phyloP scores from a whole-genome alignment of 2,888 invertebrate species.

The Perizoma affinitatum region DNA sequence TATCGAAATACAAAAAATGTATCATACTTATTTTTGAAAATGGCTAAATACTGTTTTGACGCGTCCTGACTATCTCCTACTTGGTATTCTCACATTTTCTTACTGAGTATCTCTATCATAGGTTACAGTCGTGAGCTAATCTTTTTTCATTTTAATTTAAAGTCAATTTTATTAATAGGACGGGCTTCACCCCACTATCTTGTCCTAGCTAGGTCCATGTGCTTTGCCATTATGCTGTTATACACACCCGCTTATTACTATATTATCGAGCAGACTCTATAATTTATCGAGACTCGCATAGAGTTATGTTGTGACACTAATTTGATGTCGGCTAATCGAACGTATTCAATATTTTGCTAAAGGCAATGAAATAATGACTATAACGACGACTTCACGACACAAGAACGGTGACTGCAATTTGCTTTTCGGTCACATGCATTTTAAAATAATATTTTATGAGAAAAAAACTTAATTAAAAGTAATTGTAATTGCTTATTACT shows the following conservation, averaged over 20 bases:
- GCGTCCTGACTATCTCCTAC: too few species aligned
- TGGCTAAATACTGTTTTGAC: too few species aligned
- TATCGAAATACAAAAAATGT: too few species aligned
- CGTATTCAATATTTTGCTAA: slow-evolving; percentile 51
- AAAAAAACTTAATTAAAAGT: too few species aligned
- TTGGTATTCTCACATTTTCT: too few species aligned
- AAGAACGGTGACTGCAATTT: not conserved
- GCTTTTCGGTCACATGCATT: slow-evolving; percentile 1
- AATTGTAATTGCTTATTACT: too few species aligned
- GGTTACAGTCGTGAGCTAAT: too few species aligned
- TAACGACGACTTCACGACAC: slow-evolving; percentile 4
- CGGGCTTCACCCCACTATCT: not conserved
- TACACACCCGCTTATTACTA: slow-evolving; percentile 62
- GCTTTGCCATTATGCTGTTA: slow-evolving; percentile 55
- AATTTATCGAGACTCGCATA: slow-evolving; percentile 55
- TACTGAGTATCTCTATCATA: too few species aligned
- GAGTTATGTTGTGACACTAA: slow-evolving; percentile 62
- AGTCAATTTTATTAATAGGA: not conserved
- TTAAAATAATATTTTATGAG: not conserved
- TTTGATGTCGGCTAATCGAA: slow-evolving; percentile 66
- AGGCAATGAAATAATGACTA: slow-evolving; percentile 39
- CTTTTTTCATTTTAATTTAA: too few species aligned
- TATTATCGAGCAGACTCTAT: slow-evolving; percentile 61
- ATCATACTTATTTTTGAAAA: too few species aligned
- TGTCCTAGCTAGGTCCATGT: slow-evolving; percentile 7